These are phyloP conservation scores for Sinonovacula constricta DNA, from an alignment of 1,140 invertebrate genomes.

Conservation along the genomic window DNA sequence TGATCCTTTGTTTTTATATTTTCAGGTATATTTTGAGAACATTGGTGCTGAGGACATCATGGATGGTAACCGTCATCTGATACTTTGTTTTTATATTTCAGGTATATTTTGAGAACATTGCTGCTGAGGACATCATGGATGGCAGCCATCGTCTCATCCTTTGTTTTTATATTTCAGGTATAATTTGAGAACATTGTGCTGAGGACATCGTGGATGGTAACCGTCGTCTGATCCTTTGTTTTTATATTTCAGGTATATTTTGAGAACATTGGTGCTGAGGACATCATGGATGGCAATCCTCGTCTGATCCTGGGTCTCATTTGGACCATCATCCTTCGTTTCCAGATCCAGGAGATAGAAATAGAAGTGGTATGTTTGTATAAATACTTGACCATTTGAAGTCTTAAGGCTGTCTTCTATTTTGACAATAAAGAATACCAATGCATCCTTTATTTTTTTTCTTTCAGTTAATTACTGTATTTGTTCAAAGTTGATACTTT, in stretches of 20 bases:
- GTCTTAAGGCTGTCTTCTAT: too few relatives aligned
- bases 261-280: constrained; percentile 99
- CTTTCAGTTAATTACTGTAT: too few relatives aligned
- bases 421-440: too few relatives aligned
- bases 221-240: constrained; percentile 92
- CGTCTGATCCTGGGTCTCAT: constrained; percentile 97
- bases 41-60: constrained; percentile 99
- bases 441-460: too few relatives aligned
- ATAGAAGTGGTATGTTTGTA: constrained; percentile 94
- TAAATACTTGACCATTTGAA: too few relatives aligned
- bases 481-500: too few relatives aligned
- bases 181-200: constrained; percentile 97
- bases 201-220: constrained; percentile 99
- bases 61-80: too few relatives aligned
- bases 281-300: constrained; percentile 98
- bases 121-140: constrained; percentile 99
- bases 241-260: constrained; percentile 86
- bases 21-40: constrained; percentile 95
- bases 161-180: constrained; percentile 83
- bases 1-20: constrained; percentile 87
- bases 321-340: constrained; percentile 98
- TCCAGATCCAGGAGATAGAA: constrained; percentile 98
- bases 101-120: constrained; percentile 98
- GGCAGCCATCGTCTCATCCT: constrained; percentile 96
- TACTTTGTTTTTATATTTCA: constrained; percentile 79